Evolutionary conservation across 2,113 vertebrate genomes (phyloP), one percentile per base, ranked within the genome.

Genomic region (Oncorhynchus keta): DNA sequence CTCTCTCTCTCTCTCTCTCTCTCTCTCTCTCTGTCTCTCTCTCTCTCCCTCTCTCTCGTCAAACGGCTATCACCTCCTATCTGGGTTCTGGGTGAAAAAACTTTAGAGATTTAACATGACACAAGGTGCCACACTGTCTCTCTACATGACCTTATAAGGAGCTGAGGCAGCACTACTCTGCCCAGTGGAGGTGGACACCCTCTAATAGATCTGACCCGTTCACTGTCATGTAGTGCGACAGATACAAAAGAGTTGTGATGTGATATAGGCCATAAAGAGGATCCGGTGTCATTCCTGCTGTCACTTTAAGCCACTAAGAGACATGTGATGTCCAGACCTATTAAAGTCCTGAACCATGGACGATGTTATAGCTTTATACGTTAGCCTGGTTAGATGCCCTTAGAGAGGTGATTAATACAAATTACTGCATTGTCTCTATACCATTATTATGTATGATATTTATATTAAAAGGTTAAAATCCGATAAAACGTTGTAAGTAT

Each of bases 21-120:
- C 24, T 24, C 24, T n/a, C 51, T 48, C 49, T 12, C 49, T 51
- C 49, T 14, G 2, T 51, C 49, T 51, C 12, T 11, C 13, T 51
- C 11, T 12, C 49, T 12, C 49, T 51, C 14, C 1, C 49, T 14
- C 49, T 51, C 77, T 79, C 75, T 81, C 73, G 67, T 79, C 83
- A 84, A 74, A 74, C 16, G 80, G 74, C 59, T 85, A 79, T 84
- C 83, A 85, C 73, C 68, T 82, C 75, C 69, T 76, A 68, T 77
- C 69, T 79, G 68, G 18, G 11, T 18, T 64, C 69, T 75, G 79
- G 80, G 80, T 82, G 81, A 75, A 75, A 75, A 80, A 74, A 70
- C 75, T 77, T 74, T 79, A 65, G 66, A 49, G 57, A 49, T 67
- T 73, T 82, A 76, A 79, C 74, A 78, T 55, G 76, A 79, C 80